Evolutionary conservation across 2,113 vertebrate species (phyloP).

Genomic region (Larimichthys crocea): DNA sequence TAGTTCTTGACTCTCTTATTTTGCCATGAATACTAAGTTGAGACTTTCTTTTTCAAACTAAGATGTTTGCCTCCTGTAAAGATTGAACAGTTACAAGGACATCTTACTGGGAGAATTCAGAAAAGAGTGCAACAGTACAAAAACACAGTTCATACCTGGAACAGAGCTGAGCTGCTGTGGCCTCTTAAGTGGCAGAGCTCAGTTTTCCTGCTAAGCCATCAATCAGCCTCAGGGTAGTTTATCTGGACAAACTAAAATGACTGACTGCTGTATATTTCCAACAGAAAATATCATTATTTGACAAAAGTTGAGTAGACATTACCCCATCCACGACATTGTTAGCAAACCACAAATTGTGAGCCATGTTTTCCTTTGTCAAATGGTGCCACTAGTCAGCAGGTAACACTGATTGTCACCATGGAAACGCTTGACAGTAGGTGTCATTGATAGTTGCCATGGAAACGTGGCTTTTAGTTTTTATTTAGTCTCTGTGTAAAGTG

Average conservation of each 20-base stretch:
- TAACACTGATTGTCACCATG: slow-evolving; percentile 1
- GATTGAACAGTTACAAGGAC: background rate
- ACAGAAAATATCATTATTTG: no score
- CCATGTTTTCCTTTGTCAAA: background rate
- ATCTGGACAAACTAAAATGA: background rate
- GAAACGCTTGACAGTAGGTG: slow-evolving; percentile 17
- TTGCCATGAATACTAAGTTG: background rate
- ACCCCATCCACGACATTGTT: background rate
- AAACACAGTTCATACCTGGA: background rate
- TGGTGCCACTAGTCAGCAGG: slow-evolving; percentile 14
- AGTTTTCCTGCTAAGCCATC: background rate
- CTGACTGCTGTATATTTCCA: background rate
- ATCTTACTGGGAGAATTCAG: background rate
- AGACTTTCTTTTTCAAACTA: background rate
- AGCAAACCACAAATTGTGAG: background rate
- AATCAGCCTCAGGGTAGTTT: background rate
- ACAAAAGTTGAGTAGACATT: background rate
- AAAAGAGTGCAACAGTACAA: background rate
- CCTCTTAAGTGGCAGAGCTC: background rate
- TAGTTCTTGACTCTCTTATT: background rate
- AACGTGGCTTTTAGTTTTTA: background rate
- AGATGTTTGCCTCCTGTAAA: slow-evolving; percentile 1
- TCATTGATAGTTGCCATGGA: background rate
- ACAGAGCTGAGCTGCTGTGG: background rate
- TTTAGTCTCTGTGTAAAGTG: background rate